Evolutionary conservation across 1,140 invertebrate genomes (phyloP).

Genomic region (Drosophila repletoides): DNA sequence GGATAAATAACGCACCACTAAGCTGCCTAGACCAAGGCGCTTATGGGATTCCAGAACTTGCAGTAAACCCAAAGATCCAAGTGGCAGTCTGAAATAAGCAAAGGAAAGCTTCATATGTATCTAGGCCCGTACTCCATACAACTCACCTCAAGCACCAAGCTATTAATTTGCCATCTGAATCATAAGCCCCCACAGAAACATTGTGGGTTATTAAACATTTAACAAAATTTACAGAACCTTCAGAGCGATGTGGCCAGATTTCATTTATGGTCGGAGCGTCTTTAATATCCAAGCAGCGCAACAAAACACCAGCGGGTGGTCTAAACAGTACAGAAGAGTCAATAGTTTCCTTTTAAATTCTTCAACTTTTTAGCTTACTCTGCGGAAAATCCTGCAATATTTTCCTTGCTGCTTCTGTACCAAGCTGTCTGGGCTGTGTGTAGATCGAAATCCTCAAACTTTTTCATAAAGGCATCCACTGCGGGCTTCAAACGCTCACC

Average conservation of each 20-base stretch:
- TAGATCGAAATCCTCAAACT: not conserved
- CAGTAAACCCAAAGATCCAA: constrained; percentile 61
- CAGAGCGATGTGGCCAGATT: constrained; percentile 64
- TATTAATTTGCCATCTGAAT: constrained; percentile 52
- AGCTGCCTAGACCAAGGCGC: constrained; percentile 53
- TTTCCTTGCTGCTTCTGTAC: constrained; percentile 8
- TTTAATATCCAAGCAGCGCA: constrained; percentile 17
- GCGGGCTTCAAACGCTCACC: not conserved
- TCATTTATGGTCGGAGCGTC: constrained; percentile 58
- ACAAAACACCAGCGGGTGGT: constrained; percentile 37
- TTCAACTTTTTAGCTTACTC: constrained; percentile 31
- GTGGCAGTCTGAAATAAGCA: constrained; percentile 40
- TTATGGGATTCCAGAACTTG: constrained; percentile 63
- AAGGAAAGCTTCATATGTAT: constrained; percentile 1
- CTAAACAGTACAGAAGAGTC: constrained; percentile 8
- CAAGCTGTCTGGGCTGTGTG: not conserved
- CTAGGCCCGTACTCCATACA: not conserved
- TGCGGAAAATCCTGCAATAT: not conserved
- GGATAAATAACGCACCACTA: constrained; percentile 54
- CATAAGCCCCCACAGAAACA: constrained; percentile 57
- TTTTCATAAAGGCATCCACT: not conserved
- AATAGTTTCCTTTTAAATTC: not conserved
- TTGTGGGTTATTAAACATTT: constrained; percentile 45
- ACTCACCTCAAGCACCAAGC: constrained; percentile 72
- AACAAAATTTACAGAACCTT: constrained; percentile 50